These are phyloP conservation scores for Acanthornis magna DNA, from an alignment of 2,797 vertebrate genomes.

Conservation along the genomic window DNA sequence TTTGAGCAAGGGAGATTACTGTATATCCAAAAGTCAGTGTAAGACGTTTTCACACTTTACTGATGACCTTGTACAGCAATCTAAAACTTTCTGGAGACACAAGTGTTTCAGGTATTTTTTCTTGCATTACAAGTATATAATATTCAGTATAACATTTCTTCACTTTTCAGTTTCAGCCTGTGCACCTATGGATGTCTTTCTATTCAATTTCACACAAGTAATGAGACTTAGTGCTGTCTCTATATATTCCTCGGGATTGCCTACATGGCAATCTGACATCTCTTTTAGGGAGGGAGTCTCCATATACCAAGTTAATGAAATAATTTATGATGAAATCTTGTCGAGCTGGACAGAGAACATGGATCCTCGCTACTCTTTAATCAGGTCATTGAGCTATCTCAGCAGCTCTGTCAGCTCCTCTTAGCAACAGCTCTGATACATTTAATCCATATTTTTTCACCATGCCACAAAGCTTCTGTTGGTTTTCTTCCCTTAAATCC, in stretches of 20 bases:
- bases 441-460: slow-evolving; percentile 27
- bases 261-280: background rate
- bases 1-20: background rate
- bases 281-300: background rate
- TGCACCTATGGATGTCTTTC: background rate
- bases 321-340: background rate
- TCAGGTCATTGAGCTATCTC: slow-evolving; percentile 24
- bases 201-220: background rate
- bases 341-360: background rate
- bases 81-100: background rate
- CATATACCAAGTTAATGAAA: background rate
- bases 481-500: background rate
- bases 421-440: slow-evolving; percentile 15
- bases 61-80: background rate
- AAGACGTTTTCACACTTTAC: background rate
- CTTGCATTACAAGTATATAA: background rate
- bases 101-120: background rate
- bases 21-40: background rate
- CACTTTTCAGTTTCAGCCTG: background rate
- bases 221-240: background rate
- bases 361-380: background rate
- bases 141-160: background rate
- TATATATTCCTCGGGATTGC: background rate
- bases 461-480: background rate
- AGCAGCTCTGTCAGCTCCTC: slow-evolving; percentile 24